A percentile compares a stretch with the other conserved stretches of the same genome.
These are phyloP conservation scores for Astyanax mexicanus DNA, from an alignment of 2,797 vertebrate genomes.

Conservation along the genomic window DNA sequence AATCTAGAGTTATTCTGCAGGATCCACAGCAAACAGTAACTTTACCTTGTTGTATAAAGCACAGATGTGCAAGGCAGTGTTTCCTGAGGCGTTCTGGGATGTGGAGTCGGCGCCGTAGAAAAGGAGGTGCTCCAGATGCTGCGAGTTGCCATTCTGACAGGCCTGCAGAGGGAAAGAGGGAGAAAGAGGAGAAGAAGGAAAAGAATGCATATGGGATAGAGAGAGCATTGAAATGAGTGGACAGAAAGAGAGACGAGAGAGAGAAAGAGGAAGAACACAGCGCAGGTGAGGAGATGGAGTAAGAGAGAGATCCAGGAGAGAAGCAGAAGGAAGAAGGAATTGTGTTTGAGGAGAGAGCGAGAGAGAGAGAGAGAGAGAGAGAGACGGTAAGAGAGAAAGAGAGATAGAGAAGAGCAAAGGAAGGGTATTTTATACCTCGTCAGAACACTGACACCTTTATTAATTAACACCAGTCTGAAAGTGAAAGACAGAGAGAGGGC, in stretches of 20 bases:
- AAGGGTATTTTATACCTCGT: conserved; percentile 36
- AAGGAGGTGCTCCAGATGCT: conserved; percentile 92
- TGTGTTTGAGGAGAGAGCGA: too few relatives aligned
- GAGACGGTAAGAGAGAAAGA: conserved; percentile 11
- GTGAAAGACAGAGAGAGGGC: conserved; percentile 54
- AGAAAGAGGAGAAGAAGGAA: neutral
- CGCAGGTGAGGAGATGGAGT: neutral
- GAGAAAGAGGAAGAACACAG: neutral
- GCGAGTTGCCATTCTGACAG: conserved; percentile 91
- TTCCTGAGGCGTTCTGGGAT: conserved; percentile 92
- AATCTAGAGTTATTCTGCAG: neutral
- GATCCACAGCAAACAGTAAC: too few relatives aligned
- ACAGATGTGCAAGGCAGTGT: conserved; percentile 94
- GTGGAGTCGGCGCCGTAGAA: conserved; percentile 92
- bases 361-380: neutral
- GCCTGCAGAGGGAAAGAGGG: conserved; percentile 73
- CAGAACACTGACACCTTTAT: conserved; percentile 55
- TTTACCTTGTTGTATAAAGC: conserved; percentile 93
- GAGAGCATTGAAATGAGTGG: neutral
- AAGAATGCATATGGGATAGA: neutral
- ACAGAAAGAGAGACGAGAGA: neutral
- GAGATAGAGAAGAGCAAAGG: conserved; percentile 10
- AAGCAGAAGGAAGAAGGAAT: too few relatives aligned
- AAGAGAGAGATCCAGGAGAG: neutral
- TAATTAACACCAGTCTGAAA: conserved; percentile 66